Evolutionary conservation across 2,888 invertebrate species (phyloP), one percentile per base, ranked within the genome.

Genomic region (Biston stratarius): DNA sequence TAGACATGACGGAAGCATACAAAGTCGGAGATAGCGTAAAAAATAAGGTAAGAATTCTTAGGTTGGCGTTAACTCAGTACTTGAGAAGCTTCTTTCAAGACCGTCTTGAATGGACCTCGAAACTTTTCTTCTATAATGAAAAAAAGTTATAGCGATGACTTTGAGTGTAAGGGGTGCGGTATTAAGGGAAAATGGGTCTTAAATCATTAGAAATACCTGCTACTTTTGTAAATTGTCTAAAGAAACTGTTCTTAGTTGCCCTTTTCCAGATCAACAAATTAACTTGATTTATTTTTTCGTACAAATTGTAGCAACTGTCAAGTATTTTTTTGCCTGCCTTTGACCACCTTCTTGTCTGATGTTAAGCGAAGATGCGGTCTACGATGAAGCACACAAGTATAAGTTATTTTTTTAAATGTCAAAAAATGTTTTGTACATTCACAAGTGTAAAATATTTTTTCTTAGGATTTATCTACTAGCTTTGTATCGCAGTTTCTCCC

Each of bases 1-100:
- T 67, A 67, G 66, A 66, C 61, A 53, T 48, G 61, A 53, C 61
- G 67, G 67, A 67, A 67, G 67, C 58, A 53, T 62, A 67, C 62
- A 62, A 67, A 67, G 59, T 53, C 59, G 47, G 53, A 67, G 67
- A 67, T 67, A 67, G 58, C 57, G 58, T 52, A 67, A 62, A 67
- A 67, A 67, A 62, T 67, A 67, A 67, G 56, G 63, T 63, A 63
- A 56, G 58, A 67, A 62, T 67, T 62, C 62, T 62, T 59, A 47
- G 53, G 61, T 24, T 51, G 58, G 42, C 66, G 66, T 61, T 48
- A 44, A 44, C 57, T 51, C 53, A 15, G 61, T 66, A 61, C 61
- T 66, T 47, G 49, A 66, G 61, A 36, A 36, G 61, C 51, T 56
- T 57, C 61, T 66, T 66, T 66, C 61, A 61, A 48, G 56, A 42